Base-by-base conservation (phyloP, 1,140 invertebrate genomes). In the Diploscapter pachys region DNA sequence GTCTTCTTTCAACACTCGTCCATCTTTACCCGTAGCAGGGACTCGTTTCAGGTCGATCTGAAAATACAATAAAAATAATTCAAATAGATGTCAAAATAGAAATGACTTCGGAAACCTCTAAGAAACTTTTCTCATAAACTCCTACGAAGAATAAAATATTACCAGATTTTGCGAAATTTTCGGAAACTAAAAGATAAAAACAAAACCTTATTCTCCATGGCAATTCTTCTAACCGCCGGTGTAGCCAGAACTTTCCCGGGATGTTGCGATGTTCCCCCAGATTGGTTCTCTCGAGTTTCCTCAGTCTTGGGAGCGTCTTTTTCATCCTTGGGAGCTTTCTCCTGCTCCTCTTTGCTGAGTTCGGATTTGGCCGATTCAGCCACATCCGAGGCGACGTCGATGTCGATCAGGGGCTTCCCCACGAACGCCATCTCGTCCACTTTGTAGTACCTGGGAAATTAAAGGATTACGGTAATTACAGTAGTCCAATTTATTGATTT, bases 1-100 rank as follows among this genome's bases (percentile, higher is more conserved):
- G 88, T 99, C 96, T 88, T 99, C 96, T 87, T 99, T 99, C 31
- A 99, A 87, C 49, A 99, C 90, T 81, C 97, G 89, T 3, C 94
- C 94, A 85, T 92, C 90, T 89, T 90, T 95, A 9, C 97, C 97
- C 4, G 92, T 93, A 6, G 92, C 91, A 81, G 88, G 87, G 2
- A 99, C 89, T 75, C 91, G 88, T 65, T 87, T 88, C 52, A 99
- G 85, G 81, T 93, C 89, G 78, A 96, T 89, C 90, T 91, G 81
- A 9, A 82, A 83, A 11, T 31, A 31, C 31, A 31, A 31, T 31
- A 31, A 31, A 31, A 31, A 31, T 31, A 31, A 31, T 31, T 31
- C 31, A 31, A 31, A 31, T 31, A 31, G 31, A 31, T 31, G 31
- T 31, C 31, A 31, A 31, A 31, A 31, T 31, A 31, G 31, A 31